Base-by-base conservation (phyloP, 2,113 vertebrate genomes). In the Pelodiscus sinensis region DNA sequence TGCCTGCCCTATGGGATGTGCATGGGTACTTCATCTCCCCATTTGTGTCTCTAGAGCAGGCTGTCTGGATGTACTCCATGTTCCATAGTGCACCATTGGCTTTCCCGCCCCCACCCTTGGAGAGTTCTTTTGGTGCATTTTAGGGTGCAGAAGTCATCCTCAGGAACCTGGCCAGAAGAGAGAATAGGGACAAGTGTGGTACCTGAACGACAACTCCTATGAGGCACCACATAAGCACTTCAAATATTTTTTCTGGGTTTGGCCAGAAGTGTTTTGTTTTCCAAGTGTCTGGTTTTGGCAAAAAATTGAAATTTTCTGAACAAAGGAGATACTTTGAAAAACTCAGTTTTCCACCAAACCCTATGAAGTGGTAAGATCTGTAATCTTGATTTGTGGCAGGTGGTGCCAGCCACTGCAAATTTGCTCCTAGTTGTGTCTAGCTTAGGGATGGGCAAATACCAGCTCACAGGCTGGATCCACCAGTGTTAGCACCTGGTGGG, bases 171-270 rank as follows among this genome's bases (percentile, higher is more conserved):
- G 27, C 16, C 10, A 50, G 62, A 29, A 12, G 82, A 25, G 3
- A 54, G 55, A 50, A 19, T 2, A 27, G 71, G 77, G 62, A 22
- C 54, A 21, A 5, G 55, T 44, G n/a, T 31, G 65, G 18, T 71
- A 35, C 6, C 3, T 52, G 25, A 86, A 0, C 2, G 50, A 1
- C 24, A 10, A 4, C 27, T 87, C 22, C 68, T 19, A 71, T 35
- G 60, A 16, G 27, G 38, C 1, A 4, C 7, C 0, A 0, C 38
- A 88, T 16, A 51, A n/a, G 24, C 19, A 29, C 56, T 1, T 18
- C 38, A 18, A 3, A 27, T n/a, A 87, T 8, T 27, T 19, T 2
- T 83, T 71, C 13, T 12, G 2, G 2, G 14, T 81, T 1, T 1
- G 24, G 2, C 15, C 77, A 84, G 82, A 78, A 35, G 44, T 81